Evolutionary conservation across 2,113 vertebrate genomes (phyloP).

Genomic region (Laticauda colubrina): DNA sequence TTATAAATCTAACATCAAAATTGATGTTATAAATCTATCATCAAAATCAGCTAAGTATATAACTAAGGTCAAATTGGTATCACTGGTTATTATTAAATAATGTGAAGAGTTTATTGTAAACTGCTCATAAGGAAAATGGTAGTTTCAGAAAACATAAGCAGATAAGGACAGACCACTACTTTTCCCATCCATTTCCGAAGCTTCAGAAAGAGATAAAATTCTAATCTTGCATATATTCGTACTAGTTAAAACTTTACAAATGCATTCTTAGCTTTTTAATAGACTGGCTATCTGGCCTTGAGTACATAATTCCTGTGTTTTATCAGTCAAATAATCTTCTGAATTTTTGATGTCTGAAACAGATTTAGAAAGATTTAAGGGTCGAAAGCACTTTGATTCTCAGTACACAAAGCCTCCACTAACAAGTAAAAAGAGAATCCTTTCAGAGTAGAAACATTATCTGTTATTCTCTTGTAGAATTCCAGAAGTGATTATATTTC

Average conservation of each 20-base stretch:
- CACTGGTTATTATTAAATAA: not conserved
- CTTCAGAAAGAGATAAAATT: not conserved
- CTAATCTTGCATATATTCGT: not conserved
- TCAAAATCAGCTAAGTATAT: not conserved
- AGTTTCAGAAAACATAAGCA: not conserved
- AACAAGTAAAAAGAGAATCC: not conserved
- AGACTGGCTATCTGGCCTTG: not conserved
- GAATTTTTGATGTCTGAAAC: not conserved
- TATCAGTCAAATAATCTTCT: not conserved
- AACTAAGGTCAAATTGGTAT: not conserved
- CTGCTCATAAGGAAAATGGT: not conserved
- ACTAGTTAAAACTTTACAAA: not conserved
- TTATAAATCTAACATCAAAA: too few relatives aligned
- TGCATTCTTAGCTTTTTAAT: not conserved
- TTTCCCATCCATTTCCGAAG: not conserved
- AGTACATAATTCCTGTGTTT: not conserved
- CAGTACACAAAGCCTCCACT: not conserved
- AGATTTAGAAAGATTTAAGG: constrained; percentile 22
- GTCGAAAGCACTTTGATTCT: not conserved
- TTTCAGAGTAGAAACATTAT: not conserved
- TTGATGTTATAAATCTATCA: not conserved
- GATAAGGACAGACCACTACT: not conserved
- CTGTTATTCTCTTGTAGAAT: not conserved
- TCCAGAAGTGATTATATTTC: not conserved
- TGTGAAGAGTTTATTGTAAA: not conserved